Base-by-base conservation (phyloP, 2,888 invertebrate species). In the Drosophila glabriapex region DNA sequence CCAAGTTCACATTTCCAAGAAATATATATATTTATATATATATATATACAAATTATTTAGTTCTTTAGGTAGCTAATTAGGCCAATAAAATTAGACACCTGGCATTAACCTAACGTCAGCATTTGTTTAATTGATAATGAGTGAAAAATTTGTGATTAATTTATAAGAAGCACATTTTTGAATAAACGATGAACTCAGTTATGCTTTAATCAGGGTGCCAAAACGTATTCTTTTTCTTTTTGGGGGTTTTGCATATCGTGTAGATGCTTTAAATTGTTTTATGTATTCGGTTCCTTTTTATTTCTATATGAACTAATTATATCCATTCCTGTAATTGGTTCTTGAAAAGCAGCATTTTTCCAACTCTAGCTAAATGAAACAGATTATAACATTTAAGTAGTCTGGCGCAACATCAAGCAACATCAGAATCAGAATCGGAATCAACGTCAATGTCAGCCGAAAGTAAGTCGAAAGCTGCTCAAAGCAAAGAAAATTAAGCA, bases 391-490 rank as follows among this genome's bases (percentile, higher is more conserved):
- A 52, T 46, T 55, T 52, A 43, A 59, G 53, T 33, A 33, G 41
- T 39, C 60, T 43, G 37, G 16, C 14, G 14, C 43, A 46, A 46
- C 22, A 22, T 37, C 19, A 41, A 31, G 43, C 54, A 7, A 62
- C 53, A 60, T 53, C 68, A 75, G 56, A 49, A 62, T 68, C 68
- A 67, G 37, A 59, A 35, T 29, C 66, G 10, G 22, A 16, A 56
- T 41, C 56, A 41, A 52, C 63, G 50, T 63, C 72, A 80, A 73
- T 65, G 76, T 25, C 63, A 55, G 54, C 49, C 14, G 16, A 59
- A 41, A 25, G 41, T 62, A 29, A 46, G n/a, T 12, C 68, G 52
- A 28, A 72, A 46, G 68, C 22, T 7, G 73, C 83, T 73, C 69
- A 63, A 68, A 39, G 28, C 46, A 68, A 58, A n/a, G 16, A 14